Conservation (phyloP, 1,140 invertebrate species). For the Cotesia glomerata region DNA sequence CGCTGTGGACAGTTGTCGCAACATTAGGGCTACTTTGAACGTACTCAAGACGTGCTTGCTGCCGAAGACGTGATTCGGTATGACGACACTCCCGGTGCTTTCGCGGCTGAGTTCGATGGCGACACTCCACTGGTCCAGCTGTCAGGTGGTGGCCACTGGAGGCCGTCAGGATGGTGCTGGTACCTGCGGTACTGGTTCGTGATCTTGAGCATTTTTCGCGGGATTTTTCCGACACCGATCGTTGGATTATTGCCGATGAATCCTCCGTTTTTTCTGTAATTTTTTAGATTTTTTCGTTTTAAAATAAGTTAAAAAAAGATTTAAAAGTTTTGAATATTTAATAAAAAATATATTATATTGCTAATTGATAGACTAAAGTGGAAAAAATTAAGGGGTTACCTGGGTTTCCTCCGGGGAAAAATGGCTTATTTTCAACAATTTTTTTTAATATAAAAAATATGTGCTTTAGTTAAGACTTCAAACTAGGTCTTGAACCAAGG, state of each 20-base stretch:
- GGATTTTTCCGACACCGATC: conserved; percentile 64
- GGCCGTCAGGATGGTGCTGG: no score
- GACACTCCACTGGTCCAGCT: conserved; percentile 50
- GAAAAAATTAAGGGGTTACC: no score
- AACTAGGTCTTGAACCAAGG: no score
- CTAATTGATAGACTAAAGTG: no score
- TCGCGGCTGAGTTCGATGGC: conserved; percentile 47
- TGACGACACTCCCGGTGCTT: conserved; percentile 52
- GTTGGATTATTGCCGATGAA: conserved; percentile 58
- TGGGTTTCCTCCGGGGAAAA: no score
- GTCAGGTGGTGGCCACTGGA: neutral
- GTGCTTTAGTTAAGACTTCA: no score
- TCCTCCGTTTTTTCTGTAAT: conserved; percentile 58
- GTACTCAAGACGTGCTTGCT: conserved; percentile 65
- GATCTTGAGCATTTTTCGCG: conserved; percentile 48
- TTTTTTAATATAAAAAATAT: no score
- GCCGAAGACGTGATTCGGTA: conserved; percentile 56
- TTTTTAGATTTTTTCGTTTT: conserved; percentile 6
- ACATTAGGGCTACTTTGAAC: conserved; percentile 71
- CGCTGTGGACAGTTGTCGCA: conserved; percentile 56
- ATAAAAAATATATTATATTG: no score
- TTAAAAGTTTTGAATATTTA: neutral
- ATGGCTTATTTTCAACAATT: no score
- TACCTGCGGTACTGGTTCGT: neutral
- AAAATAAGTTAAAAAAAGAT: neutral